These are phyloP conservation scores for Copidosoma aretas DNA, from an alignment of 2,888 invertebrate species.

Conservation along the genomic window DNA sequence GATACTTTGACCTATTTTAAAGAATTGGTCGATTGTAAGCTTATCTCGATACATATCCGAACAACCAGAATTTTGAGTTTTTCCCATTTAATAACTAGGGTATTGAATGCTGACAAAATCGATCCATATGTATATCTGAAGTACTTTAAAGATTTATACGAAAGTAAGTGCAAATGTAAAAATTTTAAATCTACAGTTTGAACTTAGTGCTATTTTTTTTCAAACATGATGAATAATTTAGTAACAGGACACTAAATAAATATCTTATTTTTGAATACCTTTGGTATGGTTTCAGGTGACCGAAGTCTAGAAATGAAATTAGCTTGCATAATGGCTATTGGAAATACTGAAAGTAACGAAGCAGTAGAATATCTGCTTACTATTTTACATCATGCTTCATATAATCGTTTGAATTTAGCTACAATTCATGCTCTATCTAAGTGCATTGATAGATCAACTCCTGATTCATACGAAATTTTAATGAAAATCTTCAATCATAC, in stretches of 20 bases:
- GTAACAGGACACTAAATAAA: too few relatives aligned
- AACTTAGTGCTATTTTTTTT: not conserved
- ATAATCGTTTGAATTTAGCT: not conserved
- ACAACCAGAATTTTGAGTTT: not conserved
- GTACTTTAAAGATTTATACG: not conserved
- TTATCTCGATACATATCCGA: not conserved
- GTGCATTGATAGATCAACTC: not conserved
- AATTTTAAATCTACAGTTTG: not conserved
- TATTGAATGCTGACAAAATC: not conserved
- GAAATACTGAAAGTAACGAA: constrained; percentile 2
- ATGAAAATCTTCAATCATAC: not conserved
- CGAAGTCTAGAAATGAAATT: constrained; percentile 2
- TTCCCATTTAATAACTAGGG: not conserved
- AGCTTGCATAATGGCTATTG: constrained; percentile 12
- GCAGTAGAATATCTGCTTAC: constrained; percentile 7
- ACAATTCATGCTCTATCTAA: not conserved
- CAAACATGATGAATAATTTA: too few relatives aligned
- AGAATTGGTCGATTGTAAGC: not conserved
- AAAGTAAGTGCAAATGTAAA: not conserved
- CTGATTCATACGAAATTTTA: not conserved
- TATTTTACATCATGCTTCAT: not conserved
- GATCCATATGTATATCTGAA: not conserved
- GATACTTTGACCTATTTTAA: not conserved
- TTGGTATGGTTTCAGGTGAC: not conserved
- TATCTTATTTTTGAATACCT: too few relatives aligned